phyloP scores from a whole-genome alignment of 2,888 invertebrate genomes.

The Archips xylosteana region DNA sequence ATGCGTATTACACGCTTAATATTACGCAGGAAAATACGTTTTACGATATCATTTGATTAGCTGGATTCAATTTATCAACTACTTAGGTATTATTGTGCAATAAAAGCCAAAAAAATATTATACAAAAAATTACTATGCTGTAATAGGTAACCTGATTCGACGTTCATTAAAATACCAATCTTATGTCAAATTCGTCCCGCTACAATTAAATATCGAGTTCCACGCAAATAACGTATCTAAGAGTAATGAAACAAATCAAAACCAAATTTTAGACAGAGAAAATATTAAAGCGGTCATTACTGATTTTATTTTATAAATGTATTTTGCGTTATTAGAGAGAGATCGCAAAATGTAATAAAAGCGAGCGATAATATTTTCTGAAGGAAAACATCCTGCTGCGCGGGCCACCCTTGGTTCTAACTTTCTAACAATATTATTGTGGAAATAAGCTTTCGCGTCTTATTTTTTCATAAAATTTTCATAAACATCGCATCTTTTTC shows the following conservation, averaged over 20 bases:
- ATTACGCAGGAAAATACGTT: neutral
- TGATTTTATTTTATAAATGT: constrained; percentile 19
- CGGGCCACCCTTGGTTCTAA: constrained; percentile 15
- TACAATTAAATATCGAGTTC: neutral
- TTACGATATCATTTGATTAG: too few species aligned
- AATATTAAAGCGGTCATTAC: constrained; percentile 8
- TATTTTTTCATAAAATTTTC: constrained; percentile 24
- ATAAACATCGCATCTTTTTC: constrained; percentile 11
- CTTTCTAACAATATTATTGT: constrained; percentile 35
- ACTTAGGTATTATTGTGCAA: neutral
- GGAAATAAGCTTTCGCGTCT: constrained; percentile 20
- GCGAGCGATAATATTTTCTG: constrained; percentile 25
- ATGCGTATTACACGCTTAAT: neutral
- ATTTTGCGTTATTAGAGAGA: constrained; percentile 17
- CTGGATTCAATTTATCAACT: too few species aligned
- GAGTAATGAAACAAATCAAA: constrained; percentile 1
- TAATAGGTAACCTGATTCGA: constrained; percentile 1
- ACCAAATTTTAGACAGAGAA: constrained; percentile 7
- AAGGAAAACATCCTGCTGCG: constrained; percentile 22
- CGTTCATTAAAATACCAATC: constrained; percentile 8
- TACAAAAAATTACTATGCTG: neutral
- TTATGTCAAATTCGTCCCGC: neutral
- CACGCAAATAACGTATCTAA: neutral
- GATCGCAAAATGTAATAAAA: constrained; percentile 28
- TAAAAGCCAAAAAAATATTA: neutral